phyloP scores from a whole-genome alignment of 2,113 vertebrate species.

The Pedionomus torquatus region DNA sequence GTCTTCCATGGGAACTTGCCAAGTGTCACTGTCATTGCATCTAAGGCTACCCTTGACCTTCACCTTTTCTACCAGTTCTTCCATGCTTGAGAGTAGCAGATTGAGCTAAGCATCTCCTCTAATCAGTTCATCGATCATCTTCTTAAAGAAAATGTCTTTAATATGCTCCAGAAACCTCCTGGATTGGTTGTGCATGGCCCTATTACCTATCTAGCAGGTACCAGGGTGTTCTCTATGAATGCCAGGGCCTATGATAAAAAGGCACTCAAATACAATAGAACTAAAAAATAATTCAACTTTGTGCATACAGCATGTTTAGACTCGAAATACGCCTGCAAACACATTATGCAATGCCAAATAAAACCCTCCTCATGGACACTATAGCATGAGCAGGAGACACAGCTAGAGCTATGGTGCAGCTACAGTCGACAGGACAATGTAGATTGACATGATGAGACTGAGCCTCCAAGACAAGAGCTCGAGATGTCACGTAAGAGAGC shows the following conservation, averaged over 20 bases:
- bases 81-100: not conserved
- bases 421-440: not conserved
- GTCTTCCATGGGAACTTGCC: not conserved
- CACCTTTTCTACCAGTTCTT: not conserved
- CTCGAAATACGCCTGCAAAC: not conserved
- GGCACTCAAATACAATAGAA: not conserved
- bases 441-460: rapidly evolving
- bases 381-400: not conserved
- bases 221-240: not conserved
- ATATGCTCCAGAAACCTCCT: not conserved
- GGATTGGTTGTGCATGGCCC: not conserved
- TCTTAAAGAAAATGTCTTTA: not conserved
- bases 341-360: not conserved
- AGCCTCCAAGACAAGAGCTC: not conserved
- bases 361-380: not conserved
- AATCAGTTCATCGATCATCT: not conserved
- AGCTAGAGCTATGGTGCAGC: not conserved
- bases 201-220: not conserved
- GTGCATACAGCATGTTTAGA: not conserved
- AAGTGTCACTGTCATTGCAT: not conserved
- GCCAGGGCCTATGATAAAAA: not conserved
- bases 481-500: not conserved
- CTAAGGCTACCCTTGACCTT: not conserved
- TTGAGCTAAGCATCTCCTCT: not conserved
- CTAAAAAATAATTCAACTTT: not conserved